Percentiles rank a stretch among this genome's conserved stretches.
Evolutionary conservation across 2,113 vertebrate species (phyloP).

Genomic region (Labeo catla): DNA sequence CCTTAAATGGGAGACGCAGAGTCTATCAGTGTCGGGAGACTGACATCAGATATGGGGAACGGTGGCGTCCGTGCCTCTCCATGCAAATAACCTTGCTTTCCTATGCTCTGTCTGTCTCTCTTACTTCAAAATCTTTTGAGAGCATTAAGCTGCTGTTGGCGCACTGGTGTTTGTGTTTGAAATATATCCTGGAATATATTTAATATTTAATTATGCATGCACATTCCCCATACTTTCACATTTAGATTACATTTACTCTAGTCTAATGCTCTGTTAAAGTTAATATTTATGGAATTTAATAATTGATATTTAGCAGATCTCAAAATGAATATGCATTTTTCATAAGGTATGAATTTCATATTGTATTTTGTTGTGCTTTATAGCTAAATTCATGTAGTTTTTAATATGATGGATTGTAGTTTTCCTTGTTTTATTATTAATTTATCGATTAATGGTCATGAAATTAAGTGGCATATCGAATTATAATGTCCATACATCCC

Average conservation of each 20-base stretch:
- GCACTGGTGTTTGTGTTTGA: not conserved
- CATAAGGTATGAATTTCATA: not conserved
- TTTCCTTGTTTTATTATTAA: too few relatives aligned
- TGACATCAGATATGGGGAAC: constrained; percentile 54
- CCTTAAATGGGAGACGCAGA: constrained; percentile 58
- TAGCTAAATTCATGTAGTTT: not conserved
- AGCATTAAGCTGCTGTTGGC: constrained; percentile 3
- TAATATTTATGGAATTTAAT: not conserved
- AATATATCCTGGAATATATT: not conserved
- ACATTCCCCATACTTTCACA: not conserved
- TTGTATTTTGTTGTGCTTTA: not conserved
- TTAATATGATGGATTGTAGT: not conserved
- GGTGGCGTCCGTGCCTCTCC: constrained; percentile 44
- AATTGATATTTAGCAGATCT: not conserved
- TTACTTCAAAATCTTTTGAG: constrained; percentile 17
- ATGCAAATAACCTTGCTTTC: constrained; percentile 51
- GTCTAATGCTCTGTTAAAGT: not conserved
- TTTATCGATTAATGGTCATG: too few relatives aligned
- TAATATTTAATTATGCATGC: not conserved
- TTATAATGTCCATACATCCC: too few relatives aligned
- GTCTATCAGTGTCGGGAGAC: constrained; percentile 60
- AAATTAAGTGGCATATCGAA: too few relatives aligned
- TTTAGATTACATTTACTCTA: not conserved
- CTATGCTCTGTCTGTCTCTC: constrained; percentile 46
- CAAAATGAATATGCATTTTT: not conserved